These are phyloP conservation scores for Scaptomyza montana DNA, from an alignment of 1,140 invertebrate species.

Conservation along the genomic window DNA sequence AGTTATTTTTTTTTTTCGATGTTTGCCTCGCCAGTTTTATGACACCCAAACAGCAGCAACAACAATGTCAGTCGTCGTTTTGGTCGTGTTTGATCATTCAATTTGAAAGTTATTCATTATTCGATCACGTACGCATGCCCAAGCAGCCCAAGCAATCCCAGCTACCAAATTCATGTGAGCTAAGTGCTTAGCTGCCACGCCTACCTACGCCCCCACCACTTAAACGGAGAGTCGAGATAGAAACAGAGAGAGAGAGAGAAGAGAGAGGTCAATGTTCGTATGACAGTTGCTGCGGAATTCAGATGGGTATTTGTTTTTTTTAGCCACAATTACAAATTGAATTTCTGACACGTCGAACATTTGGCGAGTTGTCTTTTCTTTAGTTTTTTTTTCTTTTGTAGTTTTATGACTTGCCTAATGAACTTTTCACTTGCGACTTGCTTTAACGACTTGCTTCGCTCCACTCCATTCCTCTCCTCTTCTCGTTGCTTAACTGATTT, in stretches of 20 bases:
- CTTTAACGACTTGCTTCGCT: conserved; percentile 21
- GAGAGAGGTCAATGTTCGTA: conserved; percentile 66
- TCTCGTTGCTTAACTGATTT: conserved; percentile 17
- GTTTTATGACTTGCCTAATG: conserved; percentile 72
- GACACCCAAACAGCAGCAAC: conserved; percentile 50
- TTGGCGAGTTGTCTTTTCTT: conserved; percentile 26
- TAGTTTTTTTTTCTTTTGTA: not conserved
- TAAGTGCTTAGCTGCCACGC: not conserved
- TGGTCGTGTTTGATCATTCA: conserved; percentile 76
- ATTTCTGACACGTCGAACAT: conserved; percentile 69
- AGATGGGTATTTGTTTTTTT: conserved; percentile 18
- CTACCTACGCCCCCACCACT: not conserved
- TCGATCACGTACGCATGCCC: conserved; percentile 74
- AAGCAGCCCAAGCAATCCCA: conserved; percentile 1
- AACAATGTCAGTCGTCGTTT: conserved; percentile 35
- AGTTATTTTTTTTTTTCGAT: conserved; percentile 7
- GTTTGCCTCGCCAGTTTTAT: conserved; percentile 70
- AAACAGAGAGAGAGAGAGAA: not conserved
- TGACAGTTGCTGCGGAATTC: conserved; percentile 68
- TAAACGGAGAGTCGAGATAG: too few species aligned
- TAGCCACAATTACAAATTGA: conserved; percentile 72
- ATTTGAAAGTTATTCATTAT: conserved; percentile 83
- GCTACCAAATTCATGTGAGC: not conserved
- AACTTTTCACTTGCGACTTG: conserved; percentile 67
- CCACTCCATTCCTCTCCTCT: conserved; percentile 2